Conservation (phyloP, 2,113 vertebrate genomes). For the Dipodomys merriami region DNA sequence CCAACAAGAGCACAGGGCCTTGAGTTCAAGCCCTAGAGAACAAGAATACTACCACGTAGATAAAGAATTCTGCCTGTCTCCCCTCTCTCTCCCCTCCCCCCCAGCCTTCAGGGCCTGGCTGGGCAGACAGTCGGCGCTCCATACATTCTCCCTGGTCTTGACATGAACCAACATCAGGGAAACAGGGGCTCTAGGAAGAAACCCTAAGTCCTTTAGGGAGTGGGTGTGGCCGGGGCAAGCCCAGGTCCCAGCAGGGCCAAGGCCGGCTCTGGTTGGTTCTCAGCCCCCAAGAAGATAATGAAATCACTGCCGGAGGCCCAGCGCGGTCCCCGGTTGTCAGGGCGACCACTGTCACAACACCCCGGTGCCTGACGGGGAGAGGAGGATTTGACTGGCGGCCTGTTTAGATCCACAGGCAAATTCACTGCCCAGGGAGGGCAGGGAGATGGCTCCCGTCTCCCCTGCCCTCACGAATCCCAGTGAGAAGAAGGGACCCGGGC, state of each 20-base stretch:
- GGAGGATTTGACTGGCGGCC: neutral
- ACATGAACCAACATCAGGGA: neutral
- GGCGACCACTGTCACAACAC: slow-evolving; percentile 75
- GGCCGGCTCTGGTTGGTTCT: neutral
- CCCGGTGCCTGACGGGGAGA: slow-evolving; percentile 60
- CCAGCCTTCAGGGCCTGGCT: neutral
- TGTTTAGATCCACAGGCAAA: slow-evolving; percentile 60
- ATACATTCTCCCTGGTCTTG: neutral
- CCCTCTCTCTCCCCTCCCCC: neutral
- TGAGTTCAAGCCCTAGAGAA: no score
- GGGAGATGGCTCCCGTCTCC: neutral
- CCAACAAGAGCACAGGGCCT: no score
- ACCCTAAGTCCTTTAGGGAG: neutral
- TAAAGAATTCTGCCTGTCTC: neutral
- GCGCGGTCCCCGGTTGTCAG: slow-evolving; percentile 69
- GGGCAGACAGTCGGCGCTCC: neutral
- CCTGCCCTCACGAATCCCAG: neutral
- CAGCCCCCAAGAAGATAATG: neutral
- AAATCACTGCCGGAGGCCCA: neutral
- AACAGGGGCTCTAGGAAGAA: neutral
- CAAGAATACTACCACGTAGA: no score
- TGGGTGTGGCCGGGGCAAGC: no score
- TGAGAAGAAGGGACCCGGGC: neutral
- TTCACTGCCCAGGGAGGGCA: neutral
- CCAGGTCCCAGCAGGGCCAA: neutral